Base-by-base conservation (phyloP, 2,888 invertebrate species). In the Rhabditoides inermis region DNA sequence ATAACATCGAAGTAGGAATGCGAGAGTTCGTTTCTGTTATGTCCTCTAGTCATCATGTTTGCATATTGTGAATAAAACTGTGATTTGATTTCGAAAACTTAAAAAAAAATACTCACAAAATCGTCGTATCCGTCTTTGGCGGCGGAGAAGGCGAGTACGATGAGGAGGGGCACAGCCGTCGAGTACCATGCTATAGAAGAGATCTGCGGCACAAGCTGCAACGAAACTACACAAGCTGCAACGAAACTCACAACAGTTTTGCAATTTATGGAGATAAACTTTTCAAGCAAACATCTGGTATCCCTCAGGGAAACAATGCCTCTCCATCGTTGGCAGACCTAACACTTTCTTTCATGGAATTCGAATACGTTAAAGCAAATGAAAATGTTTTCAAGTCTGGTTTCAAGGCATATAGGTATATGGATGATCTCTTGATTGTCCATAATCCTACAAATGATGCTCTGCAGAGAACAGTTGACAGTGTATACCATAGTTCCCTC, bases 51-150 rank as follows among this genome's bases (percentile, higher is more conserved):
- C n/a, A n/a, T n/a, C n/a, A n/a, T n/a, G n/a, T n/a, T n/a, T n/a
- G n/a, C n/a, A n/a, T n/a, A n/a, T n/a, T n/a, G n/a, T n/a, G n/a
- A n/a, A n/a, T n/a, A n/a, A n/a, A n/a, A n/a, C n/a, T n/a, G n/a
- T 30, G 32, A 20, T 2, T 10, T 27, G 20, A 2, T 39, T 22
- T 25, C 40, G 15, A 25, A 26, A 18, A 10, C 26, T 30, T 1
- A 44, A n/a, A n/a, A n/a, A n/a, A n/a, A n/a, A n/a, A n/a, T n/a
- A 59, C 66, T 63, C 26, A 94, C 95, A 82, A 88, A 88, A 80
- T 95, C 95, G 82, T 95, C 95, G 79, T 91, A 91, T 72, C 90
- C 92, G 84, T 95, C 95, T 82, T 95, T 95, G 75, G 90, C 84
- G 74, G 91, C 94, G 73, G 92, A 91, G 77, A 95, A 84, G 50